Evolutionary conservation across 1,140 invertebrate species (phyloP), one percentile per base, ranked within the genome.

Genomic region (Acromyrmex charruanus): DNA sequence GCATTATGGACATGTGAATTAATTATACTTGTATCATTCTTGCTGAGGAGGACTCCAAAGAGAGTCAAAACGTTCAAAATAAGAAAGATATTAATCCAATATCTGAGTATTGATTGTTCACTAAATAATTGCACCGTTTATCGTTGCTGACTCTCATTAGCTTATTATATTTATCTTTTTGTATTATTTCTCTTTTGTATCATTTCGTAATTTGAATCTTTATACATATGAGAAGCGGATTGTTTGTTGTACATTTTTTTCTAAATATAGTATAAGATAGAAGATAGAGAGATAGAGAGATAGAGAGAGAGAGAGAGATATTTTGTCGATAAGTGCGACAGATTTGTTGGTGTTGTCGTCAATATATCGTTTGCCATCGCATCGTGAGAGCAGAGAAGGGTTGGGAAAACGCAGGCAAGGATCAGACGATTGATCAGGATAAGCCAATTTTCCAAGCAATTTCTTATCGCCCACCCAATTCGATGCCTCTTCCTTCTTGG

Each of bases 401-500:
- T 66, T 51, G 77, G n/a, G 77, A 63, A 53, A 69, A 58, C 16
- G n/a, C 31, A 49, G 21, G 16, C 21, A 35, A 58, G 77, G 63
- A 79, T 88, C 63, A 35, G 66, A 69, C 66, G 91, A 82, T 90
- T 92, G 90, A 93, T 93, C 89, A 92, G 92, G 92, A 94, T 94
- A 94, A 93, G 91, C 92, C 93, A 94, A 95, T 94, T 95, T 95
- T 94, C 93, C 93, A 61, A 93, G 88, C 92, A 92, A 94, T 94
- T 93, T 95, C 94, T 94, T 94, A 93, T 93, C 94, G 91, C 85
- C 81, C 68, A 35, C 63, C 71, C 87, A 86, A 91, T 92, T 93
- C 91, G 75, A 51, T 75, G 66, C 59, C 49, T 80, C 66, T 77
- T 59, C 21, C 28, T 69, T 66, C 44, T 59, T n/a, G 18, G n/a